Evolutionary conservation across 2,113 vertebrate species (phyloP), one percentile per base, ranked within the genome.

Genomic region (Machaerirhynchus nigripectus): DNA sequence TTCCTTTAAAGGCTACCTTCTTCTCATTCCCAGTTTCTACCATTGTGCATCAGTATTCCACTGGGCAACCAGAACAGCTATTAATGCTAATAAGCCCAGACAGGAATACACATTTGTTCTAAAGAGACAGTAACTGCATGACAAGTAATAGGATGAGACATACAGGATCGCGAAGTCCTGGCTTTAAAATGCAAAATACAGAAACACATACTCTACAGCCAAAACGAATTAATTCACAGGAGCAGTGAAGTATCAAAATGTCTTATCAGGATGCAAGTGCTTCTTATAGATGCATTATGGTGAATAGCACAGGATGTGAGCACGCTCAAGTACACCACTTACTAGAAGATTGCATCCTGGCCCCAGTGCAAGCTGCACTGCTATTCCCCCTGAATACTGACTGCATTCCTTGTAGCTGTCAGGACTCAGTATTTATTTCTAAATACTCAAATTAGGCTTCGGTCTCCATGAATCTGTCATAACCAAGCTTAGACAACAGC

Each of bases 41-140:
- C 73, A 84, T 7, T 33, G 55, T 67, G 44, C 89, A 96, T 96
- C 93, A 95, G 86, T 95, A 95, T 97, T 95, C 93, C 84, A 84
- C 47, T 27, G 63, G 33, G 83, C 55, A 90, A 68, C 68, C 60
- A 95, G 64, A 87, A 75, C 40, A 92, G 89, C 95, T 81, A 92
- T 93, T 81, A 96, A 95, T 87, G 91, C 76, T 92, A 93, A 87
- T 93, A 86, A 93, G 84, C 19, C 76, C 84, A 95, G 93, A 96
- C 91, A 93, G 93, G 76, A 96, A 95, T 74, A 95, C 80, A 81
- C 10, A 0, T 93, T 97, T 93, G 84, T 78, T 93, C 80, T 78
- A 44, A 90, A 71, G 68, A 91, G 76, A 78, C 91, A 95, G 94
- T 75, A 87, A 90, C 73, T 70, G 96, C 86, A 91, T 91, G 86